A percentile compares a stretch with the other conserved stretches of the same genome.
phyloP scores from a whole-genome alignment of 2,888 invertebrate genomes.

The Pogonocherus hispidulus region DNA sequence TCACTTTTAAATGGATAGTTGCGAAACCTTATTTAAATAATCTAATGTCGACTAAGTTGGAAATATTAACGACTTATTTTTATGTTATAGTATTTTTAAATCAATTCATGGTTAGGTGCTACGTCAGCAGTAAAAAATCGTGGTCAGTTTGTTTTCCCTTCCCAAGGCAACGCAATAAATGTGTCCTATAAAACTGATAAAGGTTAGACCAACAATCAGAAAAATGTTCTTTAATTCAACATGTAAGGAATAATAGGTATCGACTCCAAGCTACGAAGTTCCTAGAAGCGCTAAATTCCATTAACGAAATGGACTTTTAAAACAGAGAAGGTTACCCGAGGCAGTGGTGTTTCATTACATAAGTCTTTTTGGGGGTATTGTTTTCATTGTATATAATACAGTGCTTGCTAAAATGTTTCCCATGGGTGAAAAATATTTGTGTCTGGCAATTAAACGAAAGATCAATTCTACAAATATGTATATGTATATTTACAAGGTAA shows the following conservation, averaged over 20 bases:
- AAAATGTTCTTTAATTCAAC: constrained; percentile 64
- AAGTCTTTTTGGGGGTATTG: not conserved
- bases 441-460: too few relatives aligned
- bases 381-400: too few relatives aligned
- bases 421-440: too few relatives aligned
- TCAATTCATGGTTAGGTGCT: too few relatives aligned
- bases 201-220: constrained; percentile 57
- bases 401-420: too few relatives aligned
- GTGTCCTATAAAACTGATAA: constrained; percentile 58
- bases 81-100: too few relatives aligned
- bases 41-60: too few relatives aligned
- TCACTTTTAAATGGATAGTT: too few relatives aligned
- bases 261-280: constrained; percentile 44
- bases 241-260: constrained; percentile 61
- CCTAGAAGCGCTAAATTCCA: constrained; percentile 59
- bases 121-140: not conserved
- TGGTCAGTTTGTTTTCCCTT: not conserved
- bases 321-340: constrained; percentile 49
- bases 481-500: too few relatives aligned
- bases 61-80: too few relatives aligned
- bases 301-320: constrained; percentile 66
- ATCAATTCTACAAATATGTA: too few relatives aligned
- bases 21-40: too few relatives aligned
- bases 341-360: constrained; percentile 7
- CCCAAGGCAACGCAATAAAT: constrained; percentile 47